A percentile compares a stretch with the other conserved stretches of the same genome.
Evolutionary conservation across 2,797 vertebrate genomes (phyloP).

Genomic region (Eulemur rubriventer): DNA sequence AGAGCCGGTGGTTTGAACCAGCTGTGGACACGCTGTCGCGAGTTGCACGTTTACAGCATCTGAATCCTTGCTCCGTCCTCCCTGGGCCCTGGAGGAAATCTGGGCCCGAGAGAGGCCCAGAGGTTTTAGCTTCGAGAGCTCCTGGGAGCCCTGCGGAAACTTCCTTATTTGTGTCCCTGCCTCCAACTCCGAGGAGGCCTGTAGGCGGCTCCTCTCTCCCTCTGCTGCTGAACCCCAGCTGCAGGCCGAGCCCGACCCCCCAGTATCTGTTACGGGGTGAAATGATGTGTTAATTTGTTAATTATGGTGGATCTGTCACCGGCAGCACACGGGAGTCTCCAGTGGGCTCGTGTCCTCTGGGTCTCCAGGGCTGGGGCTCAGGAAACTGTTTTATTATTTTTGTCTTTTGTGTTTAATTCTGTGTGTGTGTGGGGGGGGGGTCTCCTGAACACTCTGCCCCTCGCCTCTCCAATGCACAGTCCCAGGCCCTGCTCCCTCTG

Average conservation of each 20-base stretch:
- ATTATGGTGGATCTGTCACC: too few relatives aligned
- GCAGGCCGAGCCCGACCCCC: background rate
- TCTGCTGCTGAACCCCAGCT: background rate
- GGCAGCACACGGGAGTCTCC: background rate
- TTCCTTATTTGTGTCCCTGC: too few relatives aligned
- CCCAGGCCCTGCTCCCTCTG: background rate
- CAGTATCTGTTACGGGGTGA: too few relatives aligned
- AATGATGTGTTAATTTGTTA: rapidly evolving
- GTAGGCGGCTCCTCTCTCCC: too few relatives aligned
- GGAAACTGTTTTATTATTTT: background rate
- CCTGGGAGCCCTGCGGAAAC: background rate
- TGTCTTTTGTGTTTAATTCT: background rate
- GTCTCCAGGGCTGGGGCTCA: background rate
- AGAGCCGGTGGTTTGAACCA: background rate
- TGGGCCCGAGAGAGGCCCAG: rapidly evolving
- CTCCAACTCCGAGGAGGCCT: background rate
- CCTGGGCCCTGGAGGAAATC: too few relatives aligned
- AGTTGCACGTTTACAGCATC: too few relatives aligned
- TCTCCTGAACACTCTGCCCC: background rate
- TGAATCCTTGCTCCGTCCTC: too few relatives aligned
- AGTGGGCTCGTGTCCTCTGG: rapidly evolving
- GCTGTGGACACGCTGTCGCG: rapidly evolving
- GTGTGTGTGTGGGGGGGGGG: rapidly evolving
- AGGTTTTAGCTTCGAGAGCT: background rate
- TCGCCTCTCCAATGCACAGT: background rate